phyloP scores from a whole-genome alignment of 2,113 vertebrate species.

The Zootoca vivipara region DNA sequence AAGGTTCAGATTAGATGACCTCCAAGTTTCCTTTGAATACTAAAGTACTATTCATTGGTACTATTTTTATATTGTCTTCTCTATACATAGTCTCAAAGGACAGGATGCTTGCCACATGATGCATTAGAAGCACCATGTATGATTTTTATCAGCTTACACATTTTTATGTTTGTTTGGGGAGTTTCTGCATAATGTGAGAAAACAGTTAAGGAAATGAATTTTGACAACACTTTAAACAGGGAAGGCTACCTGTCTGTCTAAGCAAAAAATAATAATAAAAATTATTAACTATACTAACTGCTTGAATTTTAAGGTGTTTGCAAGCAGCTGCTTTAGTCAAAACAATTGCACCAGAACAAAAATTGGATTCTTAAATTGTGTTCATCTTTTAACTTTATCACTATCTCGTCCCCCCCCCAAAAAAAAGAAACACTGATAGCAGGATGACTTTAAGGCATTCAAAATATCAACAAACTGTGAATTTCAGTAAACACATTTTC shows the following conservation, averaged over 20 bases:
- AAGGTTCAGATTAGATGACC: too few relatives aligned
- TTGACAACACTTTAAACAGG: background rate
- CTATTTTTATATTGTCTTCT: background rate
- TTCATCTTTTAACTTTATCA: background rate
- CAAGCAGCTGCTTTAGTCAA: slow-evolving; percentile 11
- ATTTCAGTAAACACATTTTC: slow-evolving; percentile 14
- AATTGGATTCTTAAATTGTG: background rate
- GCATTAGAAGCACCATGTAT: background rate
- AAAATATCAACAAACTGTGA: background rate
- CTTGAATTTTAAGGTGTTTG: background rate
- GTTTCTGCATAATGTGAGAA: slow-evolving; percentile 13
- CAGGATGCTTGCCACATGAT: background rate
- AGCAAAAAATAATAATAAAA: background rate
- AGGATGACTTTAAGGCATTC: background rate
- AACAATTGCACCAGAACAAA: background rate
- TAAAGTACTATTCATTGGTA: background rate
- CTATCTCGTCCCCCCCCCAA: background rate
- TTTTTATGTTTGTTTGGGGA: background rate
- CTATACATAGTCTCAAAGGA: background rate
- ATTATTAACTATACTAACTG: background rate
- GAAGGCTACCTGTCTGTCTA: slow-evolving; percentile 19
- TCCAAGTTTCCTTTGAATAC: too few relatives aligned
- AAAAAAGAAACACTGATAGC: background rate
- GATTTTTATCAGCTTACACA: background rate
- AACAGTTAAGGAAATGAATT: slow-evolving; percentile 13